Evolutionary conservation across 2,113 vertebrate species (phyloP), one percentile per base, ranked within the genome.

Genomic region (pig (Sus scrofa)): DNA sequence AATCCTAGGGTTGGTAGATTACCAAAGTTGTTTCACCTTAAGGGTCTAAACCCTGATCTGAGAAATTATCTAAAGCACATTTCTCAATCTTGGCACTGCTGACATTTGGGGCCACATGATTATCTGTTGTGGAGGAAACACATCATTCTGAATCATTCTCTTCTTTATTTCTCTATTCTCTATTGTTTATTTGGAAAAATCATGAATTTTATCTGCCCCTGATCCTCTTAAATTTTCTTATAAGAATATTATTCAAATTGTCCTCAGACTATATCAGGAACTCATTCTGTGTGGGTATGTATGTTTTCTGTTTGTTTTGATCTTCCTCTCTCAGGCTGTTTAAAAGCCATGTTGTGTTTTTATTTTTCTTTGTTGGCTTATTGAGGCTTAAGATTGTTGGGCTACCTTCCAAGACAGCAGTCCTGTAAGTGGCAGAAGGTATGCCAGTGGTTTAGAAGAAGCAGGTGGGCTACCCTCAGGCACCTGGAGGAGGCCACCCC

Each of bases 171-270:
- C 75, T 50, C 60, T 58, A n/a, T 39, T 77, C 7, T n/a, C n/a
- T n/a, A n/a, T n/a, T 68, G 56, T n/a, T 94, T 78, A 82, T 15
- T 78, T 89, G 74, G 79, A 78, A 89, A 92, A 92, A 75, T 37
- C 67, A 27, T n/a, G 50, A 65, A 10, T 79, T 34, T 65, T 32
- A 39, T 74, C 27, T 26, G 11, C 1, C 2, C 37, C 32, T 13
- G 22, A 58, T 68, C 16, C 11, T 54, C 70, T 52, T 78, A 68
- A 63, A 1, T 34, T 78, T 44, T 65, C 30, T 88, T 70, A 63
- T 26, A 71, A 88, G 56, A 27, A n/a, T 27, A 14, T 44, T 85
- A 30, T 27, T 89, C 68, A 58, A 91, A 39, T 32, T 81, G n/a
- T 58, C 78, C 78, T 56, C 60, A 56, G 32, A 85, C 3, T 68